Conservation (phyloP, 1,140 invertebrate genomes). For the Adelges cooleyi region DNA sequence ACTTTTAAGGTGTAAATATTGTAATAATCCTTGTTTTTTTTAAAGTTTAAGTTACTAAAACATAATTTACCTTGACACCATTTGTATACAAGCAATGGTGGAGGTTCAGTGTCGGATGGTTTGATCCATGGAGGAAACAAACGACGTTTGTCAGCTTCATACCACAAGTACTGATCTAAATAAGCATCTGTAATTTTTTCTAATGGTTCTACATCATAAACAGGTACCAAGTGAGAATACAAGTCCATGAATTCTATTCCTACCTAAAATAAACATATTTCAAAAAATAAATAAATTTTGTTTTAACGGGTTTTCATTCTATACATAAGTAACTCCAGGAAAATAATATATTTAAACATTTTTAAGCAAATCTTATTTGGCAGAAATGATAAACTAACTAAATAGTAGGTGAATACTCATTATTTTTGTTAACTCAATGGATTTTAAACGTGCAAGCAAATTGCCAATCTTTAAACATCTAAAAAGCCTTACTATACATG, state of each 20-base stretch:
- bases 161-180: constrained; percentile 98
- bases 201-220: constrained; percentile 97
- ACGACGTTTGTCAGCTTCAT: constrained; percentile 94
- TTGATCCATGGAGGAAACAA: constrained; percentile 99
- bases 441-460: too few relatives aligned
- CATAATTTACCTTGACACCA: constrained; percentile 88
- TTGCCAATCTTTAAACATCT: too few relatives aligned
- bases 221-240: constrained; percentile 96
- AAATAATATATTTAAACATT: too few relatives aligned
- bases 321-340: too few relatives aligned
- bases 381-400: too few relatives aligned
- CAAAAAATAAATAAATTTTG: constrained; percentile 29
- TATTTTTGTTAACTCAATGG: too few relatives aligned
- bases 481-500: too few relatives aligned
- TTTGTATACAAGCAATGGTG: constrained; percentile 94
- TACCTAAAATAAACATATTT: constrained; percentile 44
- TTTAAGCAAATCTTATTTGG: too few relatives aligned
- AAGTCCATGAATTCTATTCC: constrained; percentile 99
- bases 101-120: constrained; percentile 95
- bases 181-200: constrained; percentile 99
- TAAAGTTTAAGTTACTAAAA: not conserved
- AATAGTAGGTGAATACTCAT: too few relatives aligned
- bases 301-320: too few relatives aligned
- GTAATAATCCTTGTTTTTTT: not conserved
- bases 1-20: too few relatives aligned